phyloP scores from a whole-genome alignment of 30 jellyfish, hydroid and myxozoan genomes.

The Clytia hemisphaerica region DNA sequence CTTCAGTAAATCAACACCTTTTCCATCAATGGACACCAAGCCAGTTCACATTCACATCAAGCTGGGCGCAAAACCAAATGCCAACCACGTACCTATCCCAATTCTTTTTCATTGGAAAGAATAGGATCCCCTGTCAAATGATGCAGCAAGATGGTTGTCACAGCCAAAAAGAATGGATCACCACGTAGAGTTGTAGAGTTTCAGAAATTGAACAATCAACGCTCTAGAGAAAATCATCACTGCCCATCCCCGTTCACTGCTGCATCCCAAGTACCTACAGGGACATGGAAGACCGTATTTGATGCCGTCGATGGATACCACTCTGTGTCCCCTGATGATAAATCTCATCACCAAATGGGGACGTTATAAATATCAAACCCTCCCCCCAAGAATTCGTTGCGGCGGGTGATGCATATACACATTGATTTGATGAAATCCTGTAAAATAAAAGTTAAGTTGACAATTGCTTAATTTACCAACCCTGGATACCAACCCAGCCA shows the following conservation, averaged over 20 bases:
- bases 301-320: no score
- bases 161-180: conserved; percentile 16
- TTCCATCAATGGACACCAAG: not conserved
- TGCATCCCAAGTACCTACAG: no score
- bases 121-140: not conserved
- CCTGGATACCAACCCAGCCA: not conserved
- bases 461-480: no score
- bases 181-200: conserved; percentile 31
- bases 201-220: not conserved
- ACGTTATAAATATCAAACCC: no score
- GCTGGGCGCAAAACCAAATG: not conserved
- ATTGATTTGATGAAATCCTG: no score
- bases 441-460: no score
- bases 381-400: no score
- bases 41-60: not conserved
- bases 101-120: not conserved
- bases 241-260: conserved; percentile 37
- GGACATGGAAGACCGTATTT: no score
- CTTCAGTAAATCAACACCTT: no score
- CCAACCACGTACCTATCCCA: conserved; percentile 1
- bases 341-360: not conserved
- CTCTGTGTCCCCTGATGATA: conserved; percentile 2
- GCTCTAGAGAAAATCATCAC: conserved; percentile 27
- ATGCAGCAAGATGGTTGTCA: conserved; percentile 18
- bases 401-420: no score